Evolutionary conservation across 64 coral and sea anemone species (phyloP).

Genomic region (Anthopleura sola): DNA sequence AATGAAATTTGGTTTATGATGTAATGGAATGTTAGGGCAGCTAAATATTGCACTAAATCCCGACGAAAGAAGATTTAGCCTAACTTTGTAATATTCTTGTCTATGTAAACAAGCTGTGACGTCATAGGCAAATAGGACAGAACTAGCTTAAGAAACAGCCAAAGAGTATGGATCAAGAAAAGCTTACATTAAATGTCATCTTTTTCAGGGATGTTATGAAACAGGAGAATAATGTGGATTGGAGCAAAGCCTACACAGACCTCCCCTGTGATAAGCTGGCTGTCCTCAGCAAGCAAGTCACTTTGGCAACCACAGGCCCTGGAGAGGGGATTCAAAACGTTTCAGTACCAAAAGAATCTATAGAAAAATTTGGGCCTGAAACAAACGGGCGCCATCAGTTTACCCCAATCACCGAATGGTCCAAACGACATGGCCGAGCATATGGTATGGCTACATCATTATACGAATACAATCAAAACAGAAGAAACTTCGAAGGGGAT

Average conservation of each 20-base stretch:
- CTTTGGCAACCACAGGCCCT: slow-evolving; percentile 64
- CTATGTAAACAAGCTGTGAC: too few relatives aligned
- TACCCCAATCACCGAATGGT: slow-evolving; percentile 56
- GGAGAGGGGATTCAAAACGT: slow-evolving; percentile 69
- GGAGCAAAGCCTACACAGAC: slow-evolving; percentile 46
- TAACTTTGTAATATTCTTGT: too few relatives aligned
- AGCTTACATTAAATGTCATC: background rate
- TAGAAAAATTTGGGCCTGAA: slow-evolving; percentile 20
- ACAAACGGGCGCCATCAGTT: slow-evolving; percentile 29
- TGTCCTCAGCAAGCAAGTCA: slow-evolving; percentile 19
- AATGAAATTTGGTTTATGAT: too few relatives aligned
- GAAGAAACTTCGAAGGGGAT: slow-evolving; percentile 58
- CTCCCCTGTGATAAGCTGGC: slow-evolving; percentile 56
- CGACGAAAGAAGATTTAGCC: too few relatives aligned
- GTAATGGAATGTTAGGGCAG: too few relatives aligned
- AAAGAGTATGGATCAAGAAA: too few relatives aligned
- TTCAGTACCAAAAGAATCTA: background rate
- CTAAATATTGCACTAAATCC: too few relatives aligned
- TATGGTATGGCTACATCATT: slow-evolving; percentile 82
- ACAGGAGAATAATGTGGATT: slow-evolving; percentile 57
- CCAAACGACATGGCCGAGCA: slow-evolving; percentile 48
- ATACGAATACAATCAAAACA: slow-evolving; percentile 73
- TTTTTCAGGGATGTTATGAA: slow-evolving; percentile 66
- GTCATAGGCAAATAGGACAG: too few relatives aligned
- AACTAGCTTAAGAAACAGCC: too few relatives aligned